Evolutionary conservation across 1,140 invertebrate species (phyloP).

Genomic region (Mamestra configurata): DNA sequence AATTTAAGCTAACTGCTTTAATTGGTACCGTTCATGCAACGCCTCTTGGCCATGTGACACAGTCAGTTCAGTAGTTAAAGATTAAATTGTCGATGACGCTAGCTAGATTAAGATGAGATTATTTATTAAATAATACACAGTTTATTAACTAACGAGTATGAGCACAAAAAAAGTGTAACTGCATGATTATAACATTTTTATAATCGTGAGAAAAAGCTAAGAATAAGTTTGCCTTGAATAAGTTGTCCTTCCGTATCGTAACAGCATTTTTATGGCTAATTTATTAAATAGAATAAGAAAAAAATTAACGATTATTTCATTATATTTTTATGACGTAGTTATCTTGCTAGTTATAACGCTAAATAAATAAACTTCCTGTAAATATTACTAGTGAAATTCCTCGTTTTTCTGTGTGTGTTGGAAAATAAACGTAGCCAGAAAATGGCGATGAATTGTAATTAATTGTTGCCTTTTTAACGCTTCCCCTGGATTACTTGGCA

Average conservation of each 20-base stretch:
- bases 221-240: neutral
- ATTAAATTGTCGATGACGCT: neutral
- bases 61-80: neutral
- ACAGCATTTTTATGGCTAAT: neutral
- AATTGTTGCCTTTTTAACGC: conserved; percentile 87
- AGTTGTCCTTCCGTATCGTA: neutral
- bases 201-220: conserved; percentile 1
- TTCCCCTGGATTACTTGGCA: conserved; percentile 79
- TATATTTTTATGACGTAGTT: neutral
- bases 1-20: neutral
- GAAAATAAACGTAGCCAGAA: conserved; percentile 47
- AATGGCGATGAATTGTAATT: conserved; percentile 85
- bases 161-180: conserved; percentile 1
- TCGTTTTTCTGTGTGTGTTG: neutral
- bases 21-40: neutral
- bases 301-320: neutral
- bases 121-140: neutral
- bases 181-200: conserved; percentile 7
- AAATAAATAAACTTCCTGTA: neutral
- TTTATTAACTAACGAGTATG: neutral
- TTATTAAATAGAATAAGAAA: neutral
- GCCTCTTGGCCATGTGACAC: neutral
- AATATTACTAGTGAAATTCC: neutral
- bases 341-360: neutral
- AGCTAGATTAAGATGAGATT: neutral